Base-by-base conservation (phyloP, 2,113 vertebrate genomes). In the Periophthalmodon schlosseri region DNA sequence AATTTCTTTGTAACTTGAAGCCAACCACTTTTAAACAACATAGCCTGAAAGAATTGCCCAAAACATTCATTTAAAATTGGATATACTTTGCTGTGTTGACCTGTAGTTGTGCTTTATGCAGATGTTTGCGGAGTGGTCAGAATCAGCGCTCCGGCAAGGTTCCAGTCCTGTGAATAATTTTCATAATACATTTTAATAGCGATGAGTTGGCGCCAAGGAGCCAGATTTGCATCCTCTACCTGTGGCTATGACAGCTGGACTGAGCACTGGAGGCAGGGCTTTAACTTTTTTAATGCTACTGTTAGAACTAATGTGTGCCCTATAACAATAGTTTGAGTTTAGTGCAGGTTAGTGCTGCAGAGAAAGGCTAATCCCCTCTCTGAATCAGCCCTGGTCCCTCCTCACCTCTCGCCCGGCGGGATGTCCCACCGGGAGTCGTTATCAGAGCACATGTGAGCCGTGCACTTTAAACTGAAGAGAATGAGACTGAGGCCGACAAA, bases 161-260 rank as follows among this genome's bases (percentile, higher is more conserved):
- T 87, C 80, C 76, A 85, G 60, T 66, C 54, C 65, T 65, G 74
- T 84, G 79, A 87, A 89, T 84, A 75, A 86, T 86, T 77, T 78
- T 70, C 81, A 85, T 63, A 82, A 73, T 88, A 72, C 77, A 87
- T 86, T 76, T 89, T 88, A 86, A 90, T 80, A 70, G 82, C 76
- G 79, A 79, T 89, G 77, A 80, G 80, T 84, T 86, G 81, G 74
- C 70, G 82, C 69, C 18, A 23, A 84, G 81, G 82, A 77, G 67
- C 73, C 74, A 82, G 82, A 90, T 90, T 89, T 87, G 85, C 87
- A 86, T 83, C 81, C 78, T 74, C 68, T 80, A 87, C 74, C 78
- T 77, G 77, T 84, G 77, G 89, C 85, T 89, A 80, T 89, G 87
- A 87, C 86, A 86, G 86, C 77, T 84, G 79, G 69, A 85, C 77